phyloP scores from a whole-genome alignment of 2,113 vertebrate genomes.

The Centropus bengalensis region DNA sequence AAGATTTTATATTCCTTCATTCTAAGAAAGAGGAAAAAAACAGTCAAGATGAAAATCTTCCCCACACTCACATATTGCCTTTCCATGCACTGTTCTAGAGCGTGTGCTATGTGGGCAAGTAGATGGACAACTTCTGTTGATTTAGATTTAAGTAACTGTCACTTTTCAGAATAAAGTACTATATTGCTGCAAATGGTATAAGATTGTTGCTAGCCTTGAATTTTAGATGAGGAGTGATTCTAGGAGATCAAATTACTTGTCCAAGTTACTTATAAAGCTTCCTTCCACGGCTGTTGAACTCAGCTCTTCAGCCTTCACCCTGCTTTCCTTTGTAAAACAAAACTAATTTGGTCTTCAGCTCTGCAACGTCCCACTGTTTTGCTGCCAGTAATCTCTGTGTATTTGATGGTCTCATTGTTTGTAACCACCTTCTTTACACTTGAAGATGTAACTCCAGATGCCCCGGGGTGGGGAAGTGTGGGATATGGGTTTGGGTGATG shows the following conservation, averaged over 20 bases:
- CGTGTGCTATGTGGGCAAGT: neutral
- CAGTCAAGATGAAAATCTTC: neutral
- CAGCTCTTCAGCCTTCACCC: neutral
- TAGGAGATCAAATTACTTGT: neutral
- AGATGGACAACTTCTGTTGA: neutral
- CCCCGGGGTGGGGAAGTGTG: neutral
- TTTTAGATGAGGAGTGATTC: neutral
- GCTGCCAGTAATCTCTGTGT: neutral
- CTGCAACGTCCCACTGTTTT: neutral
- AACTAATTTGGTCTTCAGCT: neutral
- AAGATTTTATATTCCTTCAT: neutral
- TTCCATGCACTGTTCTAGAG: neutral
- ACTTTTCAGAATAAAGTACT: neutral
- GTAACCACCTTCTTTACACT: neutral
- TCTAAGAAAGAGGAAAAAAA: neutral
- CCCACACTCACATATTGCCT: neutral
- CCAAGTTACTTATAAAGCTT: neutral
- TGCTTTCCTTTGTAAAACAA: neutral
- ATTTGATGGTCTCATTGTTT: neutral
- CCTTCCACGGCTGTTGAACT: neutral
- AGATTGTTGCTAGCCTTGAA: neutral
- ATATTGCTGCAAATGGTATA: neutral
- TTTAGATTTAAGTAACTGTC: neutral
- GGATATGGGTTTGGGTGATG: neutral
- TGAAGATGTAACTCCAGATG: conserved; percentile 25